These are phyloP conservation scores for Brevipalpus yothersi DNA, from an alignment of 1,140 invertebrate species.

Conservation along the genomic window DNA sequence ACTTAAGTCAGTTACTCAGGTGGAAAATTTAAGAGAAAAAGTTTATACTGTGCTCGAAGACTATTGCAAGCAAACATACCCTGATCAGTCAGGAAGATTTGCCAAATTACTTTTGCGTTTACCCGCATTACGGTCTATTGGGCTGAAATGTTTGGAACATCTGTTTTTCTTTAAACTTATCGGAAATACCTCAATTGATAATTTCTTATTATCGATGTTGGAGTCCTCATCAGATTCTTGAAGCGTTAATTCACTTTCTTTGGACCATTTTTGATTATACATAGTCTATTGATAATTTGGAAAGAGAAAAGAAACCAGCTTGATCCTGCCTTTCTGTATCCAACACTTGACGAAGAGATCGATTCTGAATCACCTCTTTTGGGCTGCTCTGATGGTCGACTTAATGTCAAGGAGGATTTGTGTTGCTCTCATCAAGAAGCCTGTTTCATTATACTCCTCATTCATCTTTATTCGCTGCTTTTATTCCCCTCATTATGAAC, in stretches of 20 bases:
- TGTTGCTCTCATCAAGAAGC: too few relatives aligned
- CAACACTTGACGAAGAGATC: too few relatives aligned
- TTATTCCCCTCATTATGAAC: too few relatives aligned
- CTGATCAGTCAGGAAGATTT: slow-evolving; percentile 74
- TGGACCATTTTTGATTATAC: background rate
- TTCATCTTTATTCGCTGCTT: too few relatives aligned
- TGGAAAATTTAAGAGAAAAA: slow-evolving; percentile 71
- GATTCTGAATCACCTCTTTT: too few relatives aligned
- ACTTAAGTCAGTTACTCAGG: slow-evolving; percentile 48
- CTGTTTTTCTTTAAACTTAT: slow-evolving; percentile 82
- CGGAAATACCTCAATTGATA: slow-evolving; percentile 24
- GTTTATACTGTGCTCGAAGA: slow-evolving; percentile 82
- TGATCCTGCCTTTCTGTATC: too few relatives aligned
- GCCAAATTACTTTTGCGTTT: slow-evolving; percentile 73
- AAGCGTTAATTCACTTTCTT: background rate
- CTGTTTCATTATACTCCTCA: too few relatives aligned
- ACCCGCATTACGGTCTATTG: slow-evolving; percentile 79
- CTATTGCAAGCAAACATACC: slow-evolving; percentile 60
- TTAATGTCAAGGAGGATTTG: too few relatives aligned
- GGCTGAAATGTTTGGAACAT: slow-evolving; percentile 81
- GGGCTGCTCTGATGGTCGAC: too few relatives aligned
- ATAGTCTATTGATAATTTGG: too few relatives aligned
- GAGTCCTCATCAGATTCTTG: slow-evolving; percentile 24
- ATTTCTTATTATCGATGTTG: slow-evolving; percentile 30
- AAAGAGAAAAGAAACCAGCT: too few relatives aligned